phyloP scores from a whole-genome alignment of 2,888 invertebrate genomes.

The Phyto melanocephala region DNA sequence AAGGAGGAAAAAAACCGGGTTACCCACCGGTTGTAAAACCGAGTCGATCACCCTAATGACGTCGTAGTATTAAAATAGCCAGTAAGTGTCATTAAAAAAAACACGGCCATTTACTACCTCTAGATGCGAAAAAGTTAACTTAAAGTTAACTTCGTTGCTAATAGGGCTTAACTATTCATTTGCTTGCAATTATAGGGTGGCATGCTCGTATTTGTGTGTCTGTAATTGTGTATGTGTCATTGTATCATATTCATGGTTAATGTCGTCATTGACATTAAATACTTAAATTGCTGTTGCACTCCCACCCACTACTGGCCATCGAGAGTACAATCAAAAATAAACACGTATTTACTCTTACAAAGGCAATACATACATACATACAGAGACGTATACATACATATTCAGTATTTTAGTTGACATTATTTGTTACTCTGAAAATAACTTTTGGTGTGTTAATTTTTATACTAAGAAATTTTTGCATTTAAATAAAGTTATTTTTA shows the following conservation, averaged over 20 bases:
- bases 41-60: too few relatives aligned
- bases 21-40: too few relatives aligned
- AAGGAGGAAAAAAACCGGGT: too few relatives aligned
- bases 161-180: background rate
- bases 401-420: slow-evolving; percentile 3
- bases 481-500: background rate
- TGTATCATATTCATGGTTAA: slow-evolving; percentile 11
- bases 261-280: slow-evolving; percentile 49
- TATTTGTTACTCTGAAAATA: slow-evolving; percentile 5
- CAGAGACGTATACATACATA: background rate
- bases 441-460: background rate
- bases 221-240: background rate
- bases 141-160: too few relatives aligned
- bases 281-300: slow-evolving; percentile 13
- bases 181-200: slow-evolving; percentile 6
- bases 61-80: too few relatives aligned
- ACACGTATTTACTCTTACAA: background rate
- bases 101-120: too few relatives aligned
- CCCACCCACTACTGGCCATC: background rate
- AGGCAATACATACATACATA: background rate
- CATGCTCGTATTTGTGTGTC: background rate
- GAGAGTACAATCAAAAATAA: background rate
- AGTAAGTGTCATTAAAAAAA: too few relatives aligned
- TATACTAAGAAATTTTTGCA: background rate
- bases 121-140: too few relatives aligned